These are phyloP conservation scores for Drosophila fungiperda DNA, from an alignment of 2,888 invertebrate species.

Conservation along the genomic window DNA sequence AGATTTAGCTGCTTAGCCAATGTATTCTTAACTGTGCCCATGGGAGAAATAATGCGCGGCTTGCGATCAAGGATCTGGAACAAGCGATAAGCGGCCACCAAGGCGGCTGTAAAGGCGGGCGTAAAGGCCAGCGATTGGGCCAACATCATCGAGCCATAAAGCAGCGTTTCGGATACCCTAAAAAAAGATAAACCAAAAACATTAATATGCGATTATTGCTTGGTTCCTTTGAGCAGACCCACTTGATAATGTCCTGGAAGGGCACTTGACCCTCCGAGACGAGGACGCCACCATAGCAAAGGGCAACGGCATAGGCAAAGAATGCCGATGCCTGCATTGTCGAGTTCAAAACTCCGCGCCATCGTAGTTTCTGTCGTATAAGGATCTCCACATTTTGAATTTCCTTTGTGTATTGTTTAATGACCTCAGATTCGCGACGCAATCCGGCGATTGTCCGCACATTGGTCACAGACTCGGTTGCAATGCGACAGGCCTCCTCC, in stretches of 20 bases:
- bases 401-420: conserved; percentile 87
- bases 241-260: conserved; percentile 91
- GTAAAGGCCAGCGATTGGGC: conserved; percentile 92
- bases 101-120: conserved; percentile 91
- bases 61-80: conserved; percentile 88
- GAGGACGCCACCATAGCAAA: conserved; percentile 90
- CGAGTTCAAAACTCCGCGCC: conserved; percentile 89
- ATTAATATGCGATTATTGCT: background rate
- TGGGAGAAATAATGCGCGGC: conserved; percentile 86
- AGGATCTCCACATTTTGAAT: conserved; percentile 86
- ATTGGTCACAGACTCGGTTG: conserved; percentile 90
- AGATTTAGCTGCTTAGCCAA: conserved; percentile 81
- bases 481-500: conserved; percentile 89
- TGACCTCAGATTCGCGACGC: conserved; percentile 88
- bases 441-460: conserved; percentile 90
- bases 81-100: conserved; percentile 89
- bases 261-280: conserved; percentile 88
- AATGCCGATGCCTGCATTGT: conserved; percentile 90
- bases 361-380: conserved; percentile 87
- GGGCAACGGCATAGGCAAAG: conserved; percentile 89
- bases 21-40: conserved; percentile 74
- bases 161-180: conserved; percentile 91
- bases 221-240: background rate
- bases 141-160: conserved; percentile 92
- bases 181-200: background rate